A percentile compares a stretch with the other conserved stretches of the same genome.
Evolutionary conservation across 2,113 vertebrate species (phyloP).

Genomic region (Ariopsis seemanni): DNA sequence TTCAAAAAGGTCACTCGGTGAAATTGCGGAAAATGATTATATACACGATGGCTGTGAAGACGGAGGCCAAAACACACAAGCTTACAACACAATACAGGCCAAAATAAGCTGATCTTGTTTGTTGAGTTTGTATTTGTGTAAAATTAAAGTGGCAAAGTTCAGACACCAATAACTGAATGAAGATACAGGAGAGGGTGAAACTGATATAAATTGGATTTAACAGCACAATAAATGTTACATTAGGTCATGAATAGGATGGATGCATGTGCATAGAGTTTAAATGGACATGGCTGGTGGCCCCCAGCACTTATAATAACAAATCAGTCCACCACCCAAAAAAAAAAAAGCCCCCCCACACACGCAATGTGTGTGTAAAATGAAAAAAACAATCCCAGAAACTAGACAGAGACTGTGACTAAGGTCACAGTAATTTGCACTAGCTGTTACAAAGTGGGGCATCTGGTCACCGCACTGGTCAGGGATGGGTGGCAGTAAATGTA

Average conservation of each 20-base stretch:
- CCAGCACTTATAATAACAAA: not conserved
- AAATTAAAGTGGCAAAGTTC: not conserved
- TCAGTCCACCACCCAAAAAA: not conserved
- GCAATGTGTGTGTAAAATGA: too few relatives aligned
- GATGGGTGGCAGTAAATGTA: too few relatives aligned
- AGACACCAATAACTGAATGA: not conserved
- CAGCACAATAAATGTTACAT: not conserved
- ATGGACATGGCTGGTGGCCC: not conserved
- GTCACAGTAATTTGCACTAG: too few relatives aligned
- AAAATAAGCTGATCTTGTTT: not conserved
- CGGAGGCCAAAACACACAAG: not conserved
- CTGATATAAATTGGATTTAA: not conserved
- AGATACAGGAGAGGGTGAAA: not conserved
- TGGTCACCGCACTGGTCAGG: too few relatives aligned
- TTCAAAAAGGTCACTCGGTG: not conserved
- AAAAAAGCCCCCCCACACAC: not conserved
- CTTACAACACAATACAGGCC: not conserved
- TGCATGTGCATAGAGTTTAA: not conserved
- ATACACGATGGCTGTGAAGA: not conserved
- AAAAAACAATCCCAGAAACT: too few relatives aligned
- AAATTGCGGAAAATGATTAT: not conserved
- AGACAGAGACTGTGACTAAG: too few relatives aligned
- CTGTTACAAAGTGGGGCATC: too few relatives aligned
- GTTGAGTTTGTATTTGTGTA: not conserved
- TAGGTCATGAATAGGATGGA: not conserved